Evolutionary conservation across 2,113 vertebrate species (phyloP), one percentile per base, ranked within the genome.

Genomic region (Andinoacara biseriatus): DNA sequence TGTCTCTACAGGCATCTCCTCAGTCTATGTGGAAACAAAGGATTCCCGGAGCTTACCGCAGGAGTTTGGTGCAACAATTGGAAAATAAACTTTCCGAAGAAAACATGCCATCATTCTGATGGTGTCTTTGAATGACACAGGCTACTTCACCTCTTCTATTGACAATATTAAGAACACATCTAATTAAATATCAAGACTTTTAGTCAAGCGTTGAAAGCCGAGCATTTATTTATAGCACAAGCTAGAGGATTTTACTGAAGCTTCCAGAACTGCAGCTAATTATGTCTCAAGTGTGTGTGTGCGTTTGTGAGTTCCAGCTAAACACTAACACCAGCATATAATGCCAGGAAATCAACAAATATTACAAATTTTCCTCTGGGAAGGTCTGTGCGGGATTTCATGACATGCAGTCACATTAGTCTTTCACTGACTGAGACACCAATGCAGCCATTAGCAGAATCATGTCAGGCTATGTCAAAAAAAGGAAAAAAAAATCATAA

Each of bases 181-280:
- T 18, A 54, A 69, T 74, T 74, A 29, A 56, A 43, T 57, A 54
- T 31, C 15, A 60, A 52, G 35, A 40, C 15, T 63, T 83, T 78
- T 24, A 40, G 43, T 84, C 4, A 58, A 22, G 58, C 13, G 54
- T 76, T 88, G 61, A 31, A 78, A 79, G 74, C 65, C 35, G 78
- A 62, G 60, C 17, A 46, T 78, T 75, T 56, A 46, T 88, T 86
- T 54, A 46, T 56, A 56, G 63, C 17, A 31, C 13, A 58, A 63
- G 58, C 72, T 29, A 31, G 57, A 62, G 14, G 75, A 82, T 80
- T 84, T 78, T 61, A 76, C 58, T 31, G 67, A 76, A 81, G 29
- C 59, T 60, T 58, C 14, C 31, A 58, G 58, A 76, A 67, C 81
- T 77, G 79, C 58, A 83, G 33, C 67, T 83, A 83, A 85, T 87